Evolutionary conservation across 1,140 invertebrate genomes (phyloP), one percentile per base, ranked within the genome.

Genomic region (Pseudomyrmex pallidus): DNA sequence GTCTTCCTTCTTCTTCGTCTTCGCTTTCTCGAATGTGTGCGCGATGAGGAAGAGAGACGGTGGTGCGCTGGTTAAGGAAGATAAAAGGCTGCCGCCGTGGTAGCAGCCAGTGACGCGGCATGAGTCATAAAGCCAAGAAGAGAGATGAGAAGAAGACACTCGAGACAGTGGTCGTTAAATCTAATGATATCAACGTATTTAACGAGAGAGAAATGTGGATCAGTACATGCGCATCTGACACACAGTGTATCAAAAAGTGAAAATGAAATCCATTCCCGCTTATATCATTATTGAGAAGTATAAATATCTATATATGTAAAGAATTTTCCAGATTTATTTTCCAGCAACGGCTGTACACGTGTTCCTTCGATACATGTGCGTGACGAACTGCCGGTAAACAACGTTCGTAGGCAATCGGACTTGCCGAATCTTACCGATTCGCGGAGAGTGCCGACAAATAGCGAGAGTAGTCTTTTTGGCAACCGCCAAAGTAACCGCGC

Each of bases 111-210:
- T 91, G 90, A 91, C 90, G 90, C 89, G 87, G 91, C 90, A 91
- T 87, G 90, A 90, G 85, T 76, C 90, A 82, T 56, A 63, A 59
- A 63, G 13, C 25, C 46, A 59, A 22, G 35, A n/a, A 56, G 63
- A 87, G 61, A 72, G 25, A 35, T 50, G 20, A 61, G 63, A 20
- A 50, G 62, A 74, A 25, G 35, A 35, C 35, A 35, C 35, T 35
- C 85, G n/a, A 67, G 54, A 89, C 73, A 72, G 72, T 84, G 88
- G 85, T 92, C 91, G 91, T 92, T 92, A 92, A 92, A 92, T 92
- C 91, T 92, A 92, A 93, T 92, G 92, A 93, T 92, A 91, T 92
- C 91, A 90, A 90, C 77, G 74, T 91, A 92, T 91, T 93, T 91
- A 91, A 92, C 90, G 85, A 25, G 90, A 77, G 59, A 90, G 88